Base-by-base conservation (phyloP, 2,888 invertebrate genomes). In the Calliopum simillimum region DNA sequence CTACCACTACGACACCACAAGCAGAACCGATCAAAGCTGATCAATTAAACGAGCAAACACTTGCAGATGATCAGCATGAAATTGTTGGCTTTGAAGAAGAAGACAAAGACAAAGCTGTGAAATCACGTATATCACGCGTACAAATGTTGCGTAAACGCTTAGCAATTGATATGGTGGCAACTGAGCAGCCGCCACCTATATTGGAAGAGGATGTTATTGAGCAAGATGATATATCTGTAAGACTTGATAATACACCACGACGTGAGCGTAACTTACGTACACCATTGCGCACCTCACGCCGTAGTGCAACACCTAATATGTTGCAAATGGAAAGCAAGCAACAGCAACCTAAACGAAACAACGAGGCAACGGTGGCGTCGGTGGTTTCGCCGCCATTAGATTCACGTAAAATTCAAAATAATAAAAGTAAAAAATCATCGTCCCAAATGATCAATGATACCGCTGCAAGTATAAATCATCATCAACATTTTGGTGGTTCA, bases 91-190 rank as follows among this genome's bases (percentile, higher is more conserved):
- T 43, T 33, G 68, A 41, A 8, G 73, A 71, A 14, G 67, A 33
- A 6, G 73, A 71, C n/a, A 51, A 59, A 16, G 74, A 73, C n/a
- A 58, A 55, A 12, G 75, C 78, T 1, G 79, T 77, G 0, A 83
- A 84, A 56, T 79, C 84, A 6, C 78, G 84, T 3, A 23, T 67
- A 19, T 25, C 59, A 14, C 82, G 85, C n/a, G 84, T 84, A 12
- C 83, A 82, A 56, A 68, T 85, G 46, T 59, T 84, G 61, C 79
- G 82, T 49, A 84, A 84, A 71, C 81, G 85, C 1, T 69, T 84
- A 71, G 85, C 85, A 58, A 84, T 85, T 58, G 85, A 84, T 65
- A 82, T 84, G 81, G 81, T 84, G 3, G 82, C 79, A 69, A 78
- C 79, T 2, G 82, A 82, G 55, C 78, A 77, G 63, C 76, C 79